phyloP scores from a whole-genome alignment of 2,797 vertebrate species.

The Phoeniculus purpureus region DNA sequence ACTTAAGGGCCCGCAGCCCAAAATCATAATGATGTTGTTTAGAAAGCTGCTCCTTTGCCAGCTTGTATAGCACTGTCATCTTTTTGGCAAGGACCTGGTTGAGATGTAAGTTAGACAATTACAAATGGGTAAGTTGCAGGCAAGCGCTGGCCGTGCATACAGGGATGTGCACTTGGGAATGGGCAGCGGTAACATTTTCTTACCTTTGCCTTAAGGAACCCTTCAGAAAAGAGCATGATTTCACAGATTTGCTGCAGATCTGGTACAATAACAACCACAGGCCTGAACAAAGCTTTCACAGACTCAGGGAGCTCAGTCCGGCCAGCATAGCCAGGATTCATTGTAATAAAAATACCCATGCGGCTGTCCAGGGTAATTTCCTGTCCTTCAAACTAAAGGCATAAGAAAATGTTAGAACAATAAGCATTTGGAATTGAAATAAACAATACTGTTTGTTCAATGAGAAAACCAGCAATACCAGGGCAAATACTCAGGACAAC shows the following conservation, averaged over 20 bases:
- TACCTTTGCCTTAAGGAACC: constrained; percentile 94
- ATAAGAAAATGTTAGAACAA: neutral
- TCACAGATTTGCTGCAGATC: constrained; percentile 98
- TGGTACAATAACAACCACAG: constrained; percentile 96
- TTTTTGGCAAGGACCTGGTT: constrained; percentile 92
- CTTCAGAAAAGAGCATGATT: constrained; percentile 99
- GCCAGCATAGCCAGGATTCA: constrained; percentile 97
- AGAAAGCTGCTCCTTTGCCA: constrained; percentile 93
- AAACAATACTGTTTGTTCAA: neutral
- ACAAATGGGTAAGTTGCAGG: neutral
- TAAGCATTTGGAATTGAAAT: neutral
- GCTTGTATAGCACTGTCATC: constrained; percentile 97
- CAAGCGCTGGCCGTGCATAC: neutral
- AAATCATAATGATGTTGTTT: constrained; percentile 99
- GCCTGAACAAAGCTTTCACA: constrained; percentile 95
- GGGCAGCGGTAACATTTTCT: neutral
- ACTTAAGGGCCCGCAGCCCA: constrained; percentile 94
- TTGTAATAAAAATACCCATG: constrained; percentile 98
- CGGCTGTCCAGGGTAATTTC: constrained; percentile 88
- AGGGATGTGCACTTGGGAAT: neutral
- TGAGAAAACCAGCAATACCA: neutral
- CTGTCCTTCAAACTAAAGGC: constrained; percentile 91
- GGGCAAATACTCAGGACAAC: neutral
- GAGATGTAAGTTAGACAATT: neutral
- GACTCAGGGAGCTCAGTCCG: constrained; percentile 96